phyloP scores from a whole-genome alignment of 2,113 vertebrate genomes.

The Colaptes auratus region DNA sequence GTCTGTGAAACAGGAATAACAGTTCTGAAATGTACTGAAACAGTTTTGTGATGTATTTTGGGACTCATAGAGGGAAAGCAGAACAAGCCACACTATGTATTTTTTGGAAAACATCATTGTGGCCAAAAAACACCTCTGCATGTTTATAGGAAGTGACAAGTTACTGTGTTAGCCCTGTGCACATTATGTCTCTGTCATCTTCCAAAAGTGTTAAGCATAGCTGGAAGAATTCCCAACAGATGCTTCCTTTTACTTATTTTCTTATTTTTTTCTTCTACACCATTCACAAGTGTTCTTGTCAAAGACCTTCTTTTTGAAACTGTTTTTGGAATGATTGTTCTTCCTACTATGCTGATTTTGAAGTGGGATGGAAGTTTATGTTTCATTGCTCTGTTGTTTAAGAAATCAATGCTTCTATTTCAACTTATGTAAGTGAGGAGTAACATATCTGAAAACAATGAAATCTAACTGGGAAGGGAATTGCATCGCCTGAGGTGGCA shows the following conservation, averaged over 20 bases:
- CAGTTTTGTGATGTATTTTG: background rate
- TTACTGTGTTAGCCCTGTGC: background rate
- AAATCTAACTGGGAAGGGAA: background rate
- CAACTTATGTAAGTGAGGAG: background rate
- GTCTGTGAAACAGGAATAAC: background rate
- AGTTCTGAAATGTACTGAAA: background rate
- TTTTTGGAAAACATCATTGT: background rate
- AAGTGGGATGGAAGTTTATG: background rate
- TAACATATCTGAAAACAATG: background rate
- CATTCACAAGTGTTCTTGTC: background rate
- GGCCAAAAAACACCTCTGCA: background rate
- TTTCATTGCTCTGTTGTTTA: background rate
- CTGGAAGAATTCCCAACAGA: constrained; percentile 32
- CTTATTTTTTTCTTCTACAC: background rate
- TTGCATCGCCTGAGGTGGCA: background rate
- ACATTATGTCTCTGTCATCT: constrained; percentile 9
- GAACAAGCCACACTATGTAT: background rate
- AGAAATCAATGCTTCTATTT: background rate
- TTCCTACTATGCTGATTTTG: fast-evolving
- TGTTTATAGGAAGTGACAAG: constrained; percentile 34
- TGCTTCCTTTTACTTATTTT: constrained; percentile 34
- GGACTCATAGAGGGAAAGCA: background rate
- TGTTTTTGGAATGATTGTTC: background rate
- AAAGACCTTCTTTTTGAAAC: background rate
- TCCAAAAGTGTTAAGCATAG: constrained; percentile 31